These are phyloP conservation scores for Ctenoplectra terminalis DNA, from an alignment of 1,140 invertebrate genomes.

Conservation along the genomic window DNA sequence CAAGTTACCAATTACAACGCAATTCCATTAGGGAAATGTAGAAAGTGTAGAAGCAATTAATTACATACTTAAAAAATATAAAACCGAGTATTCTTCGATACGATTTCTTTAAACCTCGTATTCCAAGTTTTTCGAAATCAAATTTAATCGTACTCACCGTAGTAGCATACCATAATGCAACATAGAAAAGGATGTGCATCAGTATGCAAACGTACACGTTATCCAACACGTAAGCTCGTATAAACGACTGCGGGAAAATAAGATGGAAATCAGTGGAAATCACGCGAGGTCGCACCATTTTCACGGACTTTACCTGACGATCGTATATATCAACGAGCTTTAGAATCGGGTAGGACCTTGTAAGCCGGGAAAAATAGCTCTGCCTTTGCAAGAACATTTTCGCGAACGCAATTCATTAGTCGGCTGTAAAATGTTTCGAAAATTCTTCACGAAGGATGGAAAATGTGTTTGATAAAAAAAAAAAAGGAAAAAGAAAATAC, in stretches of 20 bases:
- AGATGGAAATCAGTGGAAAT: conserved; percentile 17
- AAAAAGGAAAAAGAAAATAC: background rate
- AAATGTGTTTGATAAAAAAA: background rate
- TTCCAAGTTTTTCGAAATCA: accelerated
- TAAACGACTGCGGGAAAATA: conserved; percentile 69
- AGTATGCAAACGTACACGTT: conserved; percentile 75
- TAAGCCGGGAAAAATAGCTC: conserved; percentile 62
- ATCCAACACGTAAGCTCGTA: conserved; percentile 76
- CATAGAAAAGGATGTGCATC: conserved; percentile 76
- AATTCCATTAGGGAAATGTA: too few relatives aligned
- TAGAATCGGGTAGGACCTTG: conserved; percentile 67
- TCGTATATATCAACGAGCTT: conserved; percentile 74
- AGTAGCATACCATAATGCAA: conserved; percentile 75
- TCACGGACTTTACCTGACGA: conserved; percentile 64
- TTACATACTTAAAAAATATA: too few relatives aligned
- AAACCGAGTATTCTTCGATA: background rate
- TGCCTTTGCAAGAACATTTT: conserved; percentile 70
- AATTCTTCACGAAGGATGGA: background rate
- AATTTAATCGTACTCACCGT: conserved; percentile 68
- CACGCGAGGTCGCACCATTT: background rate
- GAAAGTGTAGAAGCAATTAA: too few relatives aligned
- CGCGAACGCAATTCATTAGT: conserved; percentile 58
- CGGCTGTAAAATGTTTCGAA: conserved; percentile 14
- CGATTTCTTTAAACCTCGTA: background rate
- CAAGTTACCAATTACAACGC: too few relatives aligned